A percentile compares a stretch with the other conserved stretches of the same genome.
Evolutionary conservation across 2,113 vertebrate species (phyloP).

Genomic region (Panthera leo): DNA sequence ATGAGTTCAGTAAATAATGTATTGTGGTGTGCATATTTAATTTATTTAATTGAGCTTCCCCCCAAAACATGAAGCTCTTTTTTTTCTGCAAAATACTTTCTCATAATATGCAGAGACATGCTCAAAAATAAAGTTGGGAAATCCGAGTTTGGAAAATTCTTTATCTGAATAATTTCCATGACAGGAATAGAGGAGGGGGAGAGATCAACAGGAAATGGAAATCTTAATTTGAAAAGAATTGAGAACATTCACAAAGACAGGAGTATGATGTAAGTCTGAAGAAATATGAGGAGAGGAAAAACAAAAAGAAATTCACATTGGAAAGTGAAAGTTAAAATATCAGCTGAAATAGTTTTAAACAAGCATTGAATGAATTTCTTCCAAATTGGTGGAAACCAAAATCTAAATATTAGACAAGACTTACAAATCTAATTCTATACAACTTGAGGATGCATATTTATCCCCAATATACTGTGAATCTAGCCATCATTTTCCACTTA

Average conservation of each 20-base stretch:
- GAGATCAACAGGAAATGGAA: neutral
- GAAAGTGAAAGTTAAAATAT: neutral
- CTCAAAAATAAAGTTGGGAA: neutral
- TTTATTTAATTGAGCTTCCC: neutral
- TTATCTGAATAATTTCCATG: neutral
- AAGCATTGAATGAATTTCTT: neutral
- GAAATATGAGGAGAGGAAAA: neutral
- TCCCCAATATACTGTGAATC: accelerated
- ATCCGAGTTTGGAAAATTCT: neutral
- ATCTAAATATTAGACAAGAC: neutral
- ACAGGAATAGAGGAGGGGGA: neutral
- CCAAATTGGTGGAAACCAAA: neutral
- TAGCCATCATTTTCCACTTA: neutral
- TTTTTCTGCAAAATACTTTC: neutral
- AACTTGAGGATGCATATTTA: neutral
- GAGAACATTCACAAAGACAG: neutral
- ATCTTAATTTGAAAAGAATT: neutral
- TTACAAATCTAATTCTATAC: neutral
- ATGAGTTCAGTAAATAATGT: neutral
- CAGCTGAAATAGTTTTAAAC: neutral
- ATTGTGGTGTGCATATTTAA: neutral
- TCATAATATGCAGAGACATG: neutral
- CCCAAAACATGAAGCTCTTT: neutral
- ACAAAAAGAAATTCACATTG: neutral
- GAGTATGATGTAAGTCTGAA: neutral